Evolutionary conservation across 2,113 vertebrate genomes (phyloP).

Genomic region (Arizona elegans): DNA sequence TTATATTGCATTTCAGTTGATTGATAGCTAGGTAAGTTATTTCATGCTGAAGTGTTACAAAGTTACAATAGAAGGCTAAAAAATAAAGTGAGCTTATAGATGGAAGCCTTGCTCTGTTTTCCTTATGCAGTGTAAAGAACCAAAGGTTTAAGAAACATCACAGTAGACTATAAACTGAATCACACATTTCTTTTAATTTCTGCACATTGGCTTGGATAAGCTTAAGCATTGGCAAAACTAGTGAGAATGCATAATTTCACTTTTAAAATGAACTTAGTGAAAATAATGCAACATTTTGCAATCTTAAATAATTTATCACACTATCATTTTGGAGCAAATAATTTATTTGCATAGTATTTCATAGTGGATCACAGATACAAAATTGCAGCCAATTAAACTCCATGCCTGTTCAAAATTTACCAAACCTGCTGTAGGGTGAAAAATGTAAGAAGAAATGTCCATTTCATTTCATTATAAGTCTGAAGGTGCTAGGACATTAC

Average conservation of each 20-base stretch:
- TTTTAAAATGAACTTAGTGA: not conserved
- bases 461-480: not conserved
- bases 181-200: not conserved
- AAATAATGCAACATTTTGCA: not conserved
- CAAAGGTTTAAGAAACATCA: not conserved
- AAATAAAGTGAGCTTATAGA: not conserved
- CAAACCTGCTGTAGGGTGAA: not conserved
- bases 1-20: not conserved
- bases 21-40: not conserved
- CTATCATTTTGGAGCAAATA: not conserved
- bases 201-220: not conserved
- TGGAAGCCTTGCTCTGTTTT: not conserved
- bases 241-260: not conserved
- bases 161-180: not conserved
- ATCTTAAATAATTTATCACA: not conserved
- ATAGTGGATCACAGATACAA: not conserved
- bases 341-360: not conserved
- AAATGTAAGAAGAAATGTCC: not conserved
- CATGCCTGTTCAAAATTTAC: not conserved
- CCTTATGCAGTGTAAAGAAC: not conserved
- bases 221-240: not conserved
- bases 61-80: not conserved
- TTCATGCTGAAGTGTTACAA: not conserved
- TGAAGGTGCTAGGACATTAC: not conserved
- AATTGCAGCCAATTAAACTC: not conserved